Conservation (phyloP, 2,113 vertebrate genomes). For the Mirounga angustirostris region DNA sequence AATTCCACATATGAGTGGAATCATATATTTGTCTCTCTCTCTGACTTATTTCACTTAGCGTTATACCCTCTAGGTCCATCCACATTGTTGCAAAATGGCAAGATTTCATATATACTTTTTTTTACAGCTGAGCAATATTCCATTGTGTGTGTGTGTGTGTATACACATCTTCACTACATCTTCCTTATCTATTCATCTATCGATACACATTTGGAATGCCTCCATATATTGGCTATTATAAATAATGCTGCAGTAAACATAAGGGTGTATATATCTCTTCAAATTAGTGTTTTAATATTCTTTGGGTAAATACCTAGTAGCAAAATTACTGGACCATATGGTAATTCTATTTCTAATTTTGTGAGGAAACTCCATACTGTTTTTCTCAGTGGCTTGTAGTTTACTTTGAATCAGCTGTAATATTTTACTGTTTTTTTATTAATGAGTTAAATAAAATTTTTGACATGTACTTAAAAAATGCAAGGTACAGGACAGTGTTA, state of each 20-base stretch:
- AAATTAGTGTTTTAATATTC: neutral
- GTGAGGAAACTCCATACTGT: neutral
- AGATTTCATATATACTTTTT: neutral
- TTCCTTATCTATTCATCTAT: neutral
- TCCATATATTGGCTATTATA: neutral
- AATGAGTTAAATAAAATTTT: neutral
- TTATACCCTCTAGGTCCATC: neutral
- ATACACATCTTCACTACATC: neutral
- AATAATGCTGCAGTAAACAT: neutral
- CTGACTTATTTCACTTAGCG: neutral
- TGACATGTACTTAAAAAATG: neutral
- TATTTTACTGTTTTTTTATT: neutral
- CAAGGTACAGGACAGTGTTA: neutral
- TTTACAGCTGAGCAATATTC: neutral
- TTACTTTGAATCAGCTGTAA: neutral
- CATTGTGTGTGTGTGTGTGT: neutral
- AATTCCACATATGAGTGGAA: neutral
- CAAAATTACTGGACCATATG: neutral
- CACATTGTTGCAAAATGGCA: neutral
- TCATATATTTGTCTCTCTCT: neutral
- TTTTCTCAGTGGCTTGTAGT: neutral
- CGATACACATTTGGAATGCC: neutral
- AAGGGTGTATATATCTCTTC: neutral
- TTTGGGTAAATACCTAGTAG: neutral
- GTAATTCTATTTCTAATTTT: neutral